Evolutionary conservation across 1,140 invertebrate genomes (phyloP).

Genomic region (Zaprionus nigranus): DNA sequence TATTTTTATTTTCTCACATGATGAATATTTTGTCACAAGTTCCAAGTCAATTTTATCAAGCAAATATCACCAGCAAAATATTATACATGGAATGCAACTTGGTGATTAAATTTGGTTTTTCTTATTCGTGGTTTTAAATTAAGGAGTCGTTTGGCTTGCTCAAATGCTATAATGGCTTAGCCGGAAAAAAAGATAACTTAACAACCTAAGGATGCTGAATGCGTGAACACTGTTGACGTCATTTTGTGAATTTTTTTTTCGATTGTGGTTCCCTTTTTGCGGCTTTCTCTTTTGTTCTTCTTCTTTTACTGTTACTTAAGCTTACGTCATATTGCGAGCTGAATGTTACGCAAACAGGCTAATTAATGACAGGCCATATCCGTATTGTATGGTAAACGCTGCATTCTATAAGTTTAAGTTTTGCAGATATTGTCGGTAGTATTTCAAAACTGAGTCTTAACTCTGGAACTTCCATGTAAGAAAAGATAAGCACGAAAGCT

Average conservation of each 20-base stretch:
- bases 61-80: neutral
- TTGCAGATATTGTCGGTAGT: conserved; percentile 86
- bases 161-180: conserved; percentile 2
- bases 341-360: conserved; percentile 20
- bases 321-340: conserved; percentile 18
- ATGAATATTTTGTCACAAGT: too few relatives aligned
- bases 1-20: too few relatives aligned
- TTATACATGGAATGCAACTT: neutral
- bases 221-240: conserved; percentile 25
- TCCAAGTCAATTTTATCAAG: too few relatives aligned
- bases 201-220: conserved; percentile 30
- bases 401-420: neutral
- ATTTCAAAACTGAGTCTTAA: too few relatives aligned
- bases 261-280: neutral
- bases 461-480: too few relatives aligned
- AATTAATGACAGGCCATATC: conserved; percentile 10
- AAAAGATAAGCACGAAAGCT: too few relatives aligned
- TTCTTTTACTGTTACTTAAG: neutral
- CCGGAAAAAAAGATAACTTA: conserved; percentile 34
- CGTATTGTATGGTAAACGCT: neutral
- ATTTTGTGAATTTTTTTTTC: conserved; percentile 18
- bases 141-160: neutral
- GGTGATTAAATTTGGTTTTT: neutral
- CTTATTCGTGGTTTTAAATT: conserved; percentile 3
- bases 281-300: neutral